phyloP scores from a whole-genome alignment of 1,140 invertebrate genomes.

The Drosophila bipectinata region DNA sequence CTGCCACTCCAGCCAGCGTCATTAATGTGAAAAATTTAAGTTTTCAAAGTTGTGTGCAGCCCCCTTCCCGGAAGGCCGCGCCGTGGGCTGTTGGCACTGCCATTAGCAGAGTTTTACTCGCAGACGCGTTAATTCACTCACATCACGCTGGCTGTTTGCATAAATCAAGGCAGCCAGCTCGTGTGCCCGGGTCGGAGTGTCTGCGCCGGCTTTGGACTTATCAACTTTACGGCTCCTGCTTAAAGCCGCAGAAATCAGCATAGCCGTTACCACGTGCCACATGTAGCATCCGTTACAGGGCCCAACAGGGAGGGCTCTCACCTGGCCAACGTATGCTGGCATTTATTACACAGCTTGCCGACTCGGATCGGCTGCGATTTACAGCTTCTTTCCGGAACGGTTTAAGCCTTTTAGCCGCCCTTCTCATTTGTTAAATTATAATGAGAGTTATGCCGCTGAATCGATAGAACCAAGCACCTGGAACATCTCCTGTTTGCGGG shows the following conservation, averaged over 20 bases:
- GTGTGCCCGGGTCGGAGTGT: conserved; percentile 4
- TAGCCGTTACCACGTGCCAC: conserved; percentile 41
- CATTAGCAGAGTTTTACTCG: conserved; percentile 67
- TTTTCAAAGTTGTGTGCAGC: conserved; percentile 54
- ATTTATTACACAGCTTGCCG: conserved; percentile 60
- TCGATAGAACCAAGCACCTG: conserved; percentile 31
- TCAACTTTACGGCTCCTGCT: conserved; percentile 49
- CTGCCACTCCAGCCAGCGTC: conserved; percentile 24
- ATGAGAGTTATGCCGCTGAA: conserved; percentile 46
- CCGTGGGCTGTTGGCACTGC: conserved; percentile 55
- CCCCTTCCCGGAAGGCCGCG: not conserved
- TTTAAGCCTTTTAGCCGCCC: conserved; percentile 67
- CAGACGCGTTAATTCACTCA: conserved; percentile 73
- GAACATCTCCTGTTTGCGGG: conserved; percentile 26
- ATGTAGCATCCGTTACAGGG: conserved; percentile 24
- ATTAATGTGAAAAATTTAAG: conserved; percentile 65
- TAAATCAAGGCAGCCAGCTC: conserved; percentile 56
- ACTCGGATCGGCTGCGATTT: conserved; percentile 31
- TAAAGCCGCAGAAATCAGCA: conserved; percentile 76
- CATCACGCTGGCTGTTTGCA: conserved; percentile 71
- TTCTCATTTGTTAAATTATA: conserved; percentile 71
- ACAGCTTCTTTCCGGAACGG: conserved; percentile 63
- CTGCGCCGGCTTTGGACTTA: conserved; percentile 24
- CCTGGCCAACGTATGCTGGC: conserved; percentile 59
- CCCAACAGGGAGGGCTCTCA: conserved; percentile 29